phyloP scores from a whole-genome alignment of 1,140 invertebrate genomes.

The Neodiprion pinetum region DNA sequence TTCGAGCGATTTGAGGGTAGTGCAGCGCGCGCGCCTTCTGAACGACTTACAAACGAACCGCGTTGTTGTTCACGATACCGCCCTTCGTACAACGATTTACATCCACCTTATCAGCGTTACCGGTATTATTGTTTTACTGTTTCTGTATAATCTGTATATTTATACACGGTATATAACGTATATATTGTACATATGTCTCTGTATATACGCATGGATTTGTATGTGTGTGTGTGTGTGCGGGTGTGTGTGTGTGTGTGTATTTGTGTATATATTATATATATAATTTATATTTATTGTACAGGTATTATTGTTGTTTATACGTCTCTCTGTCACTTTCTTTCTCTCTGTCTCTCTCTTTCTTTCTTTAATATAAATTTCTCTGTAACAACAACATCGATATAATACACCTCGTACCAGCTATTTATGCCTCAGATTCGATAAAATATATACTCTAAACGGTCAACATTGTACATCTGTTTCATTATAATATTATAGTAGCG shows the following conservation, averaged over 20 bases:
- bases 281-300: too few species aligned
- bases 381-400: background rate
- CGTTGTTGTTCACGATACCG: background rate
- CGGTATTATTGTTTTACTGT: background rate
- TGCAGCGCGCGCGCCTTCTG: background rate
- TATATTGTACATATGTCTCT: background rate
- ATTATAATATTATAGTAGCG: conserved; percentile 35
- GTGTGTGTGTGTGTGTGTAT: too few species aligned
- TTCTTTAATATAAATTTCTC: conserved; percentile 14
- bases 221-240: too few species aligned
- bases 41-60: background rate
- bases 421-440: background rate
- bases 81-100: background rate
- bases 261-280: too few species aligned
- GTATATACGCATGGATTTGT: background rate
- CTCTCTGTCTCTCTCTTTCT: conserved; percentile 14
- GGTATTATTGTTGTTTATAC: too few species aligned
- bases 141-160: background rate
- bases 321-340: conserved; percentile 14
- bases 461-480: too few species aligned
- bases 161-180: background rate
- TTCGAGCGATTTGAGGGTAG: background rate
- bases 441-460: background rate
- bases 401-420: conserved; percentile 35
- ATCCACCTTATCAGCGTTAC: background rate